A percentile compares a stretch with the other conserved stretches of the same genome.
phyloP scores from a whole-genome alignment of 2,888 invertebrate species.

The Drosophila anomalata region DNA sequence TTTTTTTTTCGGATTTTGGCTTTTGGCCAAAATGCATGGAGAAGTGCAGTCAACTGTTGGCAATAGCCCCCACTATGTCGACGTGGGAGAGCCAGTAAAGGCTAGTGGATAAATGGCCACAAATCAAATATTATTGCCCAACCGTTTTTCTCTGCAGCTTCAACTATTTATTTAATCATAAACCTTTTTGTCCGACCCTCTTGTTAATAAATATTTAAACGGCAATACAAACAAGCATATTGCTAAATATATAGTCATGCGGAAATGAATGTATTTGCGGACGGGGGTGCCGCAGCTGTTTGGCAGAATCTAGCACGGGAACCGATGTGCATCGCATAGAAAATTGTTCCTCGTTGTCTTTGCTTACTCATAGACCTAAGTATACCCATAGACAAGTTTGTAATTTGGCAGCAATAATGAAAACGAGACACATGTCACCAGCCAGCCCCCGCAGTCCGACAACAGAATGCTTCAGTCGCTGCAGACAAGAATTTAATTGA shows the following conservation, averaged over 20 bases:
- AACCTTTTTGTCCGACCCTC: conserved; percentile 38
- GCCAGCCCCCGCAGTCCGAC: conserved; percentile 8
- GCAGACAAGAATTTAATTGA: conserved; percentile 35
- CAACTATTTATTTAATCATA: conserved; percentile 52
- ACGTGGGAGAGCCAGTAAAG: conserved; percentile 16
- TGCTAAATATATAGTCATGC: conserved; percentile 57
- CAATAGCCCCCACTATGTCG: conserved; percentile 40
- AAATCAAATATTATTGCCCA: conserved; percentile 62
- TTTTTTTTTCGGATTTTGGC: conserved; percentile 35
- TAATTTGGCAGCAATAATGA: conserved; percentile 60
- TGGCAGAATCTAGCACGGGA: conserved; percentile 34
- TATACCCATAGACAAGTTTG: conserved; percentile 43
- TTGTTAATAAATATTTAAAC: conserved; percentile 66
- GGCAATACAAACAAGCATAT: conserved; percentile 38
- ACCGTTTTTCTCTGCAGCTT: conserved; percentile 29
- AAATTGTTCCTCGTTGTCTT: conserved; percentile 21
- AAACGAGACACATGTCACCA: conserved; percentile 51
- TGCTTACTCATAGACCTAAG: conserved; percentile 40
- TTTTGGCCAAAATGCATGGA: conserved; percentile 49
- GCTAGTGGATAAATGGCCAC: conserved; percentile 51
- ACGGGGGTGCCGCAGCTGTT: conserved; percentile 25
- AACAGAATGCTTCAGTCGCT: conserved; percentile 28
- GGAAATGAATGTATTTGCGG: conserved; percentile 62
- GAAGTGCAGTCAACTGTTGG: conserved; percentile 61
- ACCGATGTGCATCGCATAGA: conserved; percentile 31